Evolutionary conservation across 2,113 vertebrate genomes (phyloP), one percentile per base, ranked within the genome.

Genomic region (Stegastes partitus): DNA sequence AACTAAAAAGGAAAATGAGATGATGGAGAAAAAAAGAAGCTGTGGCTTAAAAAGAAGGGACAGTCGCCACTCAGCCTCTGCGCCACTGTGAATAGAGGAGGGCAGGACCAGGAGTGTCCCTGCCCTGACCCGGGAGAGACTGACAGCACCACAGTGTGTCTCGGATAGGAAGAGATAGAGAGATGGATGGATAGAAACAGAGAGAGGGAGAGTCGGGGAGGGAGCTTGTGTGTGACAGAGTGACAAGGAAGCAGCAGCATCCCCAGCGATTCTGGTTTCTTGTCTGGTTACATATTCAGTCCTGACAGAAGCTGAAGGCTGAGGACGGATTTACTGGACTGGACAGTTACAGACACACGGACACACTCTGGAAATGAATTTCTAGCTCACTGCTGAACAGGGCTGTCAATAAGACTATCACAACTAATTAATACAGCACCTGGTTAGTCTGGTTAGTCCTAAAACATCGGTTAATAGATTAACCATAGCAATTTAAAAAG

Each of bases 231-330:
- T 87, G 74, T 82, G 80, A 81, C 62, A 87, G 84, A 86, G 76
- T 90, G 90, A 92, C 91, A 89, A 69, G 74, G 39, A 83, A 81
- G 61, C 25, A 74, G 69, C 50, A 62, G 68, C 12, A 55, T 91
- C 91, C 90, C 90, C 56, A 57, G 82, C 0, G 90, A 82, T 73
- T 76, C 57, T 69, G 84, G 44, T 77, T 85, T 65, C 87, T 79
- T 85, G 85, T 83, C 86, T 82, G 71, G 77, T 86, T 88, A 89
- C 79, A 86, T 88, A 88, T 89, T 90, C 58, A 81, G 73, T 34
- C 76, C 53, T 85, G 88, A 89, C 88, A 84, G 74, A 86, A 47
- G 22, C 81, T 74, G 66, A 65, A 59, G 61, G 61, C 78, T 89
- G 84, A 63, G 89, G 68, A 49, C 75, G 82, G 84, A 84, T 71